Percentiles rank a stretch among this genome's conserved stretches.
Evolutionary conservation across 2,888 invertebrate species (phyloP).

Genomic region (Brenthis ino): DNA sequence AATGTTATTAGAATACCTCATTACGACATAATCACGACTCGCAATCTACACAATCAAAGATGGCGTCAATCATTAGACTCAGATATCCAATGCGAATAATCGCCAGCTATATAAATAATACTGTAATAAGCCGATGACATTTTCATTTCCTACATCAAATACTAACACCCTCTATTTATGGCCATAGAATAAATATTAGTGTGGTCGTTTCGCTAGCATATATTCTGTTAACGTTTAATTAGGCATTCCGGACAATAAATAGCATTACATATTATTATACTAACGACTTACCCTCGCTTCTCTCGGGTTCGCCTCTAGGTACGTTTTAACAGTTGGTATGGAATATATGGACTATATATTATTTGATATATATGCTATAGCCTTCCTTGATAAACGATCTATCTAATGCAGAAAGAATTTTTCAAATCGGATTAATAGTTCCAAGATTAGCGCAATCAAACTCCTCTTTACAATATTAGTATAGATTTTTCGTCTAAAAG

Average conservation of each 20-base stretch:
- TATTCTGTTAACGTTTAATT: not conserved
- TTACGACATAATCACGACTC: conserved; percentile 37
- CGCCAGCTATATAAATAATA: conserved; percentile 71
- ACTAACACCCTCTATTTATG: conserved; percentile 57
- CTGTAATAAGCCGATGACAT: conserved; percentile 75
- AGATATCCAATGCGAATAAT: conserved; percentile 51
- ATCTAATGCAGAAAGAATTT: too few species aligned
- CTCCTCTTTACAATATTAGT: too few species aligned
- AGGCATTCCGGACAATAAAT: not conserved
- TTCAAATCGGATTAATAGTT: too few species aligned
- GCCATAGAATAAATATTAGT: conserved; percentile 62
- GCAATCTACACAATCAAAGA: conserved; percentile 43
- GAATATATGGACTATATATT: too few species aligned
- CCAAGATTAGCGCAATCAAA: too few species aligned
- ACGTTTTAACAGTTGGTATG: too few species aligned
- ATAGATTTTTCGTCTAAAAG: too few species aligned
- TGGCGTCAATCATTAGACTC: conserved; percentile 43
- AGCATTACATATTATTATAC: too few species aligned
- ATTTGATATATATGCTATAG: too few species aligned
- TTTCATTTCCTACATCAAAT: conserved; percentile 80
- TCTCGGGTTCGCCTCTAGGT: too few species aligned
- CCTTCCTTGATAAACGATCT: too few species aligned
- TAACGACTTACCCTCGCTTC: too few species aligned
- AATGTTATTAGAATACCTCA: conserved; percentile 36
- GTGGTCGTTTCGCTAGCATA: conserved; percentile 50